A percentile compares a stretch with the other conserved stretches of the same genome.
Conservation (phyloP, 2,888 invertebrate species). For the Archaeoteleia sp. region DNA sequence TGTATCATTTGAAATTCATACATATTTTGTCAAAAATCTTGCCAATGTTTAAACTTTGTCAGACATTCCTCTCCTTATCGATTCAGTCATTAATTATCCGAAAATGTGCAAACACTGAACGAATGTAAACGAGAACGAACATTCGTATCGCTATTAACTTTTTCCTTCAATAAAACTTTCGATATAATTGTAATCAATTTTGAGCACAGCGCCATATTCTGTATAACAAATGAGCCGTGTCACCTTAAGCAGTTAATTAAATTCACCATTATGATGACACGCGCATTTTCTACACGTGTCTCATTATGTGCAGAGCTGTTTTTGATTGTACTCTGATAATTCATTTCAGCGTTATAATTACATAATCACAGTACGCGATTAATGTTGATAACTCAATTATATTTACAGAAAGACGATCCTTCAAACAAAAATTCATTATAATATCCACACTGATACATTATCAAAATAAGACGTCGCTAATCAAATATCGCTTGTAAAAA, state of each 20-base stretch:
- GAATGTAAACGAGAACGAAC: too few relatives aligned
- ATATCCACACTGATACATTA: conserved; percentile 21
- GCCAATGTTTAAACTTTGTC: too few relatives aligned
- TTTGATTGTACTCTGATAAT: conserved; percentile 43
- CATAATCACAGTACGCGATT: conserved; percentile 42
- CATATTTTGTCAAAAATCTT: too few relatives aligned
- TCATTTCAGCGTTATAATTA: conserved; percentile 38
- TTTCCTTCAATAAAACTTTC: too few relatives aligned
- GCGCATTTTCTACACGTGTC: conserved; percentile 45
- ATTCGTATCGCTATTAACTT: too few relatives aligned
- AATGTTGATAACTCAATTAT: conserved; percentile 49
- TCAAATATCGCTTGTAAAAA: conserved; percentile 36
- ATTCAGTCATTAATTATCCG: too few relatives aligned
- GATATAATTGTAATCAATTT: background rate
- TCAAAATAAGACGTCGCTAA: conserved; percentile 7
- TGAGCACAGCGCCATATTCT: background rate
- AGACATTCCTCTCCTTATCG: too few relatives aligned
- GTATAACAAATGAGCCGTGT: conserved; percentile 32
- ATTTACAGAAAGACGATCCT: conserved; percentile 29
- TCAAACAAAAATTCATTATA: conserved; percentile 37
- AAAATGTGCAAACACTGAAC: too few relatives aligned
- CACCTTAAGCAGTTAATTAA: conserved; percentile 15
- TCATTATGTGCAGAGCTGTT: conserved; percentile 38
- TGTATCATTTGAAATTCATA: too few relatives aligned
- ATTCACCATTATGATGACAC: conserved; percentile 39